Conservation (phyloP, 2,888 invertebrate species). For the Chrysolina americana region DNA sequence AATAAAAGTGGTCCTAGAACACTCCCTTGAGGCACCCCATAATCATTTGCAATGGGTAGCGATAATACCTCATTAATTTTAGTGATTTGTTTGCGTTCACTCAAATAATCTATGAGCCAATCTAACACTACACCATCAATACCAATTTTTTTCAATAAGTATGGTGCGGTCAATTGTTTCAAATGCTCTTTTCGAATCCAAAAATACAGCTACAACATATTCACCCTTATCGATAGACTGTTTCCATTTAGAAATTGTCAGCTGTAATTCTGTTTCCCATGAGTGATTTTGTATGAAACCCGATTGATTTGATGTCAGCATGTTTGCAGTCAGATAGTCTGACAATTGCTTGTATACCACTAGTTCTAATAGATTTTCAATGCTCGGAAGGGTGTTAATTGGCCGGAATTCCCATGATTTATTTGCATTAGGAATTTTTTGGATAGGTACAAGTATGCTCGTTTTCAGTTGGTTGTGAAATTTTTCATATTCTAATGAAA, state of each 20-base stretch:
- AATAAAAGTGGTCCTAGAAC: constrained; percentile 19
- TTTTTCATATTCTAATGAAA: constrained; percentile 22
- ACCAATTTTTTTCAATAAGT: background rate
- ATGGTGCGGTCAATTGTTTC: constrained; percentile 29
- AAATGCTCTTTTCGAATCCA: constrained; percentile 29
- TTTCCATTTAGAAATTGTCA: constrained; percentile 31
- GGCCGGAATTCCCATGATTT: constrained; percentile 29
- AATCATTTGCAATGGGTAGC: constrained; percentile 18
- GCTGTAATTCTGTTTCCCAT: constrained; percentile 28
- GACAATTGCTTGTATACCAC: constrained; percentile 25
- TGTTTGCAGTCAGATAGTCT: constrained; percentile 19
- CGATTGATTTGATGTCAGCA: constrained; percentile 24
- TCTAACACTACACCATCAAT: constrained; percentile 3
- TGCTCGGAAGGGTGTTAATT: too few relatives aligned
- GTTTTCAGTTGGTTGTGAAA: constrained; percentile 27
- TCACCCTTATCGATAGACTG: constrained; percentile 24
- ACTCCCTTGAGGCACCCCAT: constrained; percentile 25
- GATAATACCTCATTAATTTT: constrained; percentile 21
- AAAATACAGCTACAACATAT: constrained; percentile 30
- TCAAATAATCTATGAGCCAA: constrained; percentile 21
- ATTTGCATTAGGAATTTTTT: constrained; percentile 28
- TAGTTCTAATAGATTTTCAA: constrained; percentile 24
- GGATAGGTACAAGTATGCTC: constrained; percentile 21
- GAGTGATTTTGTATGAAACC: too few relatives aligned
- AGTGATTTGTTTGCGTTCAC: constrained; percentile 19